A percentile compares a stretch with the other conserved stretches of the same genome.
Evolutionary conservation across 2,888 invertebrate species (phyloP).

Genomic region (Nomada lathburiana): DNA sequence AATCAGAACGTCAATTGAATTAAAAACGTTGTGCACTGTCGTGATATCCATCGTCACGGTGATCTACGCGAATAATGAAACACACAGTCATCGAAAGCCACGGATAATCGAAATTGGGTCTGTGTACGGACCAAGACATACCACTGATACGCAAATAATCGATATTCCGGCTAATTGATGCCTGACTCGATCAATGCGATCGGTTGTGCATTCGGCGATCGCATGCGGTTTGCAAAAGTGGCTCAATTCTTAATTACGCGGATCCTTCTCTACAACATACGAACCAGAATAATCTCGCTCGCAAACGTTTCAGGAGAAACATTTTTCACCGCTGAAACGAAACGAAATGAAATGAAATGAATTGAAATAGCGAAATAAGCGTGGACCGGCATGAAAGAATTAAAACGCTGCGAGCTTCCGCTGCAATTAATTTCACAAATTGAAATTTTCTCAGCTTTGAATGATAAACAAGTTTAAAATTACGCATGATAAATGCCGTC

Average conservation of each 20-base stretch:
- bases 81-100: slow-evolving; percentile 72
- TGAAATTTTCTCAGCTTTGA: not conserved
- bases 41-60: too few relatives aligned
- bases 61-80: slow-evolving; percentile 72
- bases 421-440: slow-evolving; percentile 16
- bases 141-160: slow-evolving; percentile 75
- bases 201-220: slow-evolving; percentile 37
- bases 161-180: slow-evolving; percentile 78
- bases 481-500: not conserved
- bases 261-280: not conserved
- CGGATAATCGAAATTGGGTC: slow-evolving; percentile 64
- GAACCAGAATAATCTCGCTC: not conserved
- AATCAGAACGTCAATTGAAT: not conserved
- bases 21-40: not conserved
- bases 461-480: not conserved
- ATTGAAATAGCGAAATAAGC: not conserved
- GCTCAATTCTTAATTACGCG: slow-evolving; percentile 31
- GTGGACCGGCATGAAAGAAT: not conserved
- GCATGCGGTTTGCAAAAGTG: slow-evolving; percentile 36
- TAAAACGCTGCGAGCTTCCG: slow-evolving; percentile 10
- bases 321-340: not conserved
- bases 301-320: not conserved
- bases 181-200: slow-evolving; percentile 76
- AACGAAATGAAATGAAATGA: too few relatives aligned
- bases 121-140: slow-evolving; percentile 55